A percentile compares a stretch with the other conserved stretches of the same genome.
Evolutionary conservation across 2,113 vertebrate genomes (phyloP).

Genomic region (Hirundichthys speculiger): DNA sequence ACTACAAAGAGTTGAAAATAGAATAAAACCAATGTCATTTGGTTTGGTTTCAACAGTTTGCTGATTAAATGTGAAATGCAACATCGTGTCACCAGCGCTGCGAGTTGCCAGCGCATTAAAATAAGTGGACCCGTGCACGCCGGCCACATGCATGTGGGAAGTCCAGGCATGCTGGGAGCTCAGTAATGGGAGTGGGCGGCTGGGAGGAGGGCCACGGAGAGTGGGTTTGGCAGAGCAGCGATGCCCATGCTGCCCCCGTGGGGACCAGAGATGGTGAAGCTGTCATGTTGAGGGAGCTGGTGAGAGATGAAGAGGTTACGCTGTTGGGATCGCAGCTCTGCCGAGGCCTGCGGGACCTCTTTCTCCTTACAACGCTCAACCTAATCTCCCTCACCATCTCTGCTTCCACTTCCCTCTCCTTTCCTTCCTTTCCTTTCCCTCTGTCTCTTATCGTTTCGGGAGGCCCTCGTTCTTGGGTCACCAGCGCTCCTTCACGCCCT

Average conservation of each 20-base stretch:
- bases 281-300: slow-evolving; percentile 65
- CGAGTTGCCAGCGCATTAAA: too few species aligned
- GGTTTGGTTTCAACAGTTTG: too few species aligned
- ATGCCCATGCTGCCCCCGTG: slow-evolving; percentile 40
- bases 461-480: slow-evolving; percentile 30
- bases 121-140: too few species aligned
- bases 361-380: slow-evolving; percentile 46
- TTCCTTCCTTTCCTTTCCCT: slow-evolving; percentile 40
- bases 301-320: slow-evolving; percentile 65
- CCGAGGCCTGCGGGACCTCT: slow-evolving; percentile 51
- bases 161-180: slow-evolving; percentile 7
- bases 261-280: slow-evolving; percentile 51
- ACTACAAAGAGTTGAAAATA: too few species aligned
- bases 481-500: slow-evolving; percentile 3
- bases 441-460: slow-evolving; percentile 39
- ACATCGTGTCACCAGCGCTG: too few species aligned
- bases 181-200: slow-evolving; percentile 13
- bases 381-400: slow-evolving; percentile 38
- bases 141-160: too few species aligned
- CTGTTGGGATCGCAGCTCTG: slow-evolving; percentile 58
- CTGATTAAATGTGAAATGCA: too few species aligned
- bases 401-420: slow-evolving; percentile 14
- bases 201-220: slow-evolving; percentile 5
- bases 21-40: too few species aligned
- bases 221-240: slow-evolving; percentile 46